These are phyloP conservation scores for Beroe ovata DNA, from an alignment of 37 sponge, comb jelly and placozoan species.

Conservation along the genomic window DNA sequence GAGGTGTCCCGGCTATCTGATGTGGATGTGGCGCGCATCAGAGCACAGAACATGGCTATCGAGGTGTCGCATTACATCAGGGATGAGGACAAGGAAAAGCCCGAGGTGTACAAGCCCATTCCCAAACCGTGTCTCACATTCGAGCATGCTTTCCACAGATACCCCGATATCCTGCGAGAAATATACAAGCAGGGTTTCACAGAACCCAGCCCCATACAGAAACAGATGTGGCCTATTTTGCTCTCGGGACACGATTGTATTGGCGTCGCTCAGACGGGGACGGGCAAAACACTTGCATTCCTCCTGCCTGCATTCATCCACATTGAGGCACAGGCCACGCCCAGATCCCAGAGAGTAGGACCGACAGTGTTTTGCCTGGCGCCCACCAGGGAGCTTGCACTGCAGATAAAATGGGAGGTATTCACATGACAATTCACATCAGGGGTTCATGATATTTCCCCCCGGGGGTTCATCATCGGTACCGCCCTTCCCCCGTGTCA, in stretches of 20 bases:
- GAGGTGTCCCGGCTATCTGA: conserved; percentile 21
- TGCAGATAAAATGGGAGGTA: conserved; percentile 86
- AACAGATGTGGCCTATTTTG: conserved; percentile 90
- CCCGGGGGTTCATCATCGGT: too few species aligned
- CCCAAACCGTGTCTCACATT: conserved; percentile 87
- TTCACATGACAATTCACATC: too few species aligned
- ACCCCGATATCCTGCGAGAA: conserved; percentile 81
- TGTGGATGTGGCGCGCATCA: neutral
- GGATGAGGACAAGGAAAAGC: conserved; percentile 37
- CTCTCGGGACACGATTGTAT: conserved; percentile 91
- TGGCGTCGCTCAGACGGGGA: conserved; percentile 98
- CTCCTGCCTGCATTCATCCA: conserved; percentile 94
- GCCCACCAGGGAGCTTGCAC: conserved; percentile 93
- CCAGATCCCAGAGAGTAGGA: conserved; percentile 76
- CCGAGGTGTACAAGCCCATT: conserved; percentile 29
- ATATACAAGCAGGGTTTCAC: conserved; percentile 75
- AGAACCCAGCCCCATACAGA: conserved; percentile 88
- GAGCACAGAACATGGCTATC: conserved; percentile 53
- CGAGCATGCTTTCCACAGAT: conserved; percentile 78
- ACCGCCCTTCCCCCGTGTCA: too few species aligned
- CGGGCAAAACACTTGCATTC: conserved; percentile 96
- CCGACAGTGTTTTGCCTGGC: conserved; percentile 87
- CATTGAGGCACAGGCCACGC: conserved; percentile 83
- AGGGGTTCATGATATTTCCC: too few species aligned
- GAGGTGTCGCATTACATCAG: conserved; percentile 53